These are phyloP conservation scores for Bombus turneri DNA, from an alignment of 1,140 invertebrate species.

Conservation along the genomic window DNA sequence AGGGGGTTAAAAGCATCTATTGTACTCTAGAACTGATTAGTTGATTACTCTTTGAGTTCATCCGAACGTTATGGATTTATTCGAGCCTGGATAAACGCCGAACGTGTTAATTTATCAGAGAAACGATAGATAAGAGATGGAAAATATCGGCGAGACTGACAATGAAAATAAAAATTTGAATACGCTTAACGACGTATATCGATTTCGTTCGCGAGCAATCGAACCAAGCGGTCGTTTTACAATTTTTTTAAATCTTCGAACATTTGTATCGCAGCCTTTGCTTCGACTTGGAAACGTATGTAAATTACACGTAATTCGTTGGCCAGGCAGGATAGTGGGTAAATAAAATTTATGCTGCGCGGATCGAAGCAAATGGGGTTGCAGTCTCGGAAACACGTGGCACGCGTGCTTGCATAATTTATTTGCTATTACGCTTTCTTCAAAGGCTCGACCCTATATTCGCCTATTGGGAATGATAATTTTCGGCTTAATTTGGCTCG, in stretches of 20 bases:
- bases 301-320: conserved; percentile 10
- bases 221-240: background rate
- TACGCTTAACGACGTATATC: conserved; percentile 4
- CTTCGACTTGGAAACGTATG: background rate
- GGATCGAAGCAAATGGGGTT: conserved; percentile 13
- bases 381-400: conserved; percentile 50
- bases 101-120: conserved; percentile 52
- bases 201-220: background rate
- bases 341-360: conserved; percentile 56
- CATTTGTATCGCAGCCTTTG: background rate
- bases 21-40: conserved; percentile 58
- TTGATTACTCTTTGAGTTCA: conserved; percentile 43
- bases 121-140: conserved; percentile 8
- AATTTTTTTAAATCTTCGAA: background rate
- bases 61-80: conserved; percentile 47
- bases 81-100: conserved; percentile 10
- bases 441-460: conserved; percentile 32
- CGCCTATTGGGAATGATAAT: conserved; percentile 50
- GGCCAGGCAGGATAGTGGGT: background rate
- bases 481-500: conserved; percentile 43
- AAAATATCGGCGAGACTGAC: background rate
- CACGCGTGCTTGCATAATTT: conserved; percentile 60
- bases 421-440: conserved; percentile 41
- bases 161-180: conserved; percentile 20
- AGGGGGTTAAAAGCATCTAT: conserved; percentile 33